These are phyloP conservation scores for Pachyramphus minor DNA, from an alignment of 2,113 vertebrate species.

Conservation along the genomic window DNA sequence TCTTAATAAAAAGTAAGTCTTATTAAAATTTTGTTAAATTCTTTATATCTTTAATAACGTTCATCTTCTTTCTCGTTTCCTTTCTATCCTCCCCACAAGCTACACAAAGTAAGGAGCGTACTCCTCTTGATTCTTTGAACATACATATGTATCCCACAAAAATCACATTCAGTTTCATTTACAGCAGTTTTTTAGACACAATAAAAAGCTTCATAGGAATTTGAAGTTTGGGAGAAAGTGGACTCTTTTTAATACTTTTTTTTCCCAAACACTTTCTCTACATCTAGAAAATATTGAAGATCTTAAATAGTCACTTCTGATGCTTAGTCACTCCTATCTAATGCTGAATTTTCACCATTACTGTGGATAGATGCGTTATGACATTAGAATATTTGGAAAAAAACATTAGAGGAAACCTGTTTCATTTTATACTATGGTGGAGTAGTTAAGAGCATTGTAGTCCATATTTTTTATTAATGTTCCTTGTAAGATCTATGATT, in stretches of 20 bases:
- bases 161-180: not conserved
- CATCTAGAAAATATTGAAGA: not conserved
- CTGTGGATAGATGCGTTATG: not conserved
- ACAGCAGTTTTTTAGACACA: not conserved
- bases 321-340: not conserved
- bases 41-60: not conserved
- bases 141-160: not conserved
- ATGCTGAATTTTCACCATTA: not conserved
- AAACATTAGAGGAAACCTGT: not conserved
- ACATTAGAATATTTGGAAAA: not conserved
- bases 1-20: not conserved
- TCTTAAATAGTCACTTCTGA: not conserved
- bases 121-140: rapidly evolving
- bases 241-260: not conserved
- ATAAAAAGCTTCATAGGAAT: not conserved
- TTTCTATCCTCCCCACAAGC: not conserved
- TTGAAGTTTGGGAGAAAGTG: not conserved
- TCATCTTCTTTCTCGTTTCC: not conserved
- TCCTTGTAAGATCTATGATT: not conserved
- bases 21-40: not conserved
- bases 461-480: not conserved
- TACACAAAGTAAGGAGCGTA: not conserved
- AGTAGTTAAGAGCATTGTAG: not conserved
- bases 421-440: not conserved
- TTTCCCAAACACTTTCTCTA: not conserved